Evolutionary conservation across 2,113 vertebrate genomes (phyloP), one percentile per base, ranked within the genome.

Genomic region (Onychostoma macrolepis): DNA sequence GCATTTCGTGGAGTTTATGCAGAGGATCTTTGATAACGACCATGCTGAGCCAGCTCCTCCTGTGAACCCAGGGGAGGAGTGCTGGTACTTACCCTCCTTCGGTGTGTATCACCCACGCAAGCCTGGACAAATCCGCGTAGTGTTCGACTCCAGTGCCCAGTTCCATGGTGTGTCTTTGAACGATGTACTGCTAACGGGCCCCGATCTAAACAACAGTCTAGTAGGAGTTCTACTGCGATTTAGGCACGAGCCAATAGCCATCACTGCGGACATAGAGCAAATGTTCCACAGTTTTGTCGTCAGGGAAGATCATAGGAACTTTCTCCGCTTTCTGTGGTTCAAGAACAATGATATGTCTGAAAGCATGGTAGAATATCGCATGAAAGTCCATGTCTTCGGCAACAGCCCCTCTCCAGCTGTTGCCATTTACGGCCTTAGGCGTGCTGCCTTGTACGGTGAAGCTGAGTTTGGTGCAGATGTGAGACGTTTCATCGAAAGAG

Each of bases 81-180:
- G 58, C 58, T 26, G 83, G 87, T 74, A 88, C 41, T 30, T 80
- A 72, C 76, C 80, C 3, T 24, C 38, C 6, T 82, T 65, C 8
- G 56, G 58, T 26, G 56, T 82, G 1, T 43, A 82, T 28, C 7
- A 65, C 11, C 10, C 61, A 65, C 2, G 12, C 61, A 65, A 65
- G 11, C 61, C 24, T 28, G n/a, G n/a, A 4, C 38, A 80, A 61
- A 80, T 80, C 21, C 1, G 19, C 17, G 19, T 48, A 48, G 12
- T 48, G 3, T 50, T 50, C 4, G 48, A 50, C 13, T 50, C 12
- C 13, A 50, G 48, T 7, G 53, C 53, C 1, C 53, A 56, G 53
- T 56, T 56, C 6, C 53, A 56, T 56, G 17, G 53, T 8, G 53
- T 21, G 0, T 56, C 19, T 21, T 56, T 56, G 53, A 56, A 56